Evolutionary conservation across 2,113 vertebrate species (phyloP), one percentile per base, ranked within the genome.

Genomic region (Amazona guildingii): DNA sequence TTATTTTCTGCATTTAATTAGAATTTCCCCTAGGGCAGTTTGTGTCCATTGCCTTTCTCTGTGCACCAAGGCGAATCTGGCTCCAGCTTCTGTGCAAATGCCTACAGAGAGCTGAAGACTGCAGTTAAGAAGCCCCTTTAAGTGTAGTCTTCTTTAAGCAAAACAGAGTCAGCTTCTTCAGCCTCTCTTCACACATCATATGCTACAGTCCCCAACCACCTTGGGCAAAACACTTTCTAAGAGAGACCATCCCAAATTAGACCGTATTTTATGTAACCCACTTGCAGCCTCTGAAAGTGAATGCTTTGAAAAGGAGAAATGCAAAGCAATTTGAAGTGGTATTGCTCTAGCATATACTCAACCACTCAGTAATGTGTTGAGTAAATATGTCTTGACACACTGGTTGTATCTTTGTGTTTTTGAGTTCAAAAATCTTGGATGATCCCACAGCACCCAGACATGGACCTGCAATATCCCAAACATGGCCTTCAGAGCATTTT

Each of bases 1-100:
- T 33, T 51, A 48, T 69, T 84, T 83, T 88, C 48, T 86, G n/a
- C 27, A 43, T 68, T 82, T 64, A 55, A 37, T 88, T 70, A 76
- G 25, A 46, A 77, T 24, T 80, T 80, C 14, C 67, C 17, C 13
- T 83, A 35, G 25, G 83, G 57, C 33, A 76, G n/a, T 29, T 64
- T 80, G 29, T 10, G 9, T 27, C 28, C 10, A 24, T 81, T 81
- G 74, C 16, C 46, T 81, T 83, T 46, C 0, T 0, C n/a, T 2
- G 1, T 11, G 35, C 2, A 0, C 61, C 1, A 5, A 62, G 23
- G 57, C 55, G 46, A 55, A 67, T 39, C n/a, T 62, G 75, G 44
- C 31, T 92, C 12, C 85, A 72, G 51, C 21, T 54, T 52, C 83
- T 48, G 11, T 25, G n/a, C 16, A 49, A 82, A 59, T 28, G 54